A percentile compares a stretch with the other conserved stretches of the same genome.
phyloP scores from a whole-genome alignment of 2,797 vertebrate genomes.

The Bufotes viridis region DNA sequence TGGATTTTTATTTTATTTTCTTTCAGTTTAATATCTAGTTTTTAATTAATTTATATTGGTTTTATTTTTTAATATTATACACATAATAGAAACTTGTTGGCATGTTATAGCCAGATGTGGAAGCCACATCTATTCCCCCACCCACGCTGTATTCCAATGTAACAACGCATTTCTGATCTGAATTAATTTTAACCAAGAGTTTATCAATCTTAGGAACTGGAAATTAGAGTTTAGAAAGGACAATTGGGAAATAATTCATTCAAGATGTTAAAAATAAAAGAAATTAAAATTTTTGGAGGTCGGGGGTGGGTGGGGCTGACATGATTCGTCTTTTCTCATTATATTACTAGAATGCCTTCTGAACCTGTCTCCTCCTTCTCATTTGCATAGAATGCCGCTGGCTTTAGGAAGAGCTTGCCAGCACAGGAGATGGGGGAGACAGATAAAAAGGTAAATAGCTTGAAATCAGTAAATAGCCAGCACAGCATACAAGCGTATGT shows the following conservation, averaged over 20 bases:
- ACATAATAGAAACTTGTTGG: neutral
- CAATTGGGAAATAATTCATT: neutral
- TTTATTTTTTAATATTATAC: neutral
- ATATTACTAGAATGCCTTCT: conserved; percentile 28
- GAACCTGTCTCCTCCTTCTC: conserved; percentile 51
- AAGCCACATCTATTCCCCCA: neutral
- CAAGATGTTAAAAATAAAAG: neutral
- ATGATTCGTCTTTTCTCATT: conserved; percentile 17
- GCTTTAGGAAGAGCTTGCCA: conserved; percentile 48
- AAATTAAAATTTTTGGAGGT: neutral
- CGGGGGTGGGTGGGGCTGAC: neutral
- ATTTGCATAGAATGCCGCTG: conserved; percentile 49
- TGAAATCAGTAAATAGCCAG: neutral
- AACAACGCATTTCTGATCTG: neutral
- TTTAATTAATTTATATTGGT: no score
- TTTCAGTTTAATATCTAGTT: no score
- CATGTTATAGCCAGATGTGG: neutral
- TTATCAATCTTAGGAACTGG: neutral
- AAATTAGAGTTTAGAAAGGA: neutral
- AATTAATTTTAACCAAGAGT: neutral
- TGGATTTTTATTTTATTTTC: neutral
- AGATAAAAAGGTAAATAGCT: conserved; percentile 48
- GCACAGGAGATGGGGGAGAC: conserved; percentile 53
- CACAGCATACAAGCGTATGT: conserved; percentile 8
- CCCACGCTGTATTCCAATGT: neutral